Base-by-base conservation (phyloP, 2,888 invertebrate genomes). In the Drosophila recens region DNA sequence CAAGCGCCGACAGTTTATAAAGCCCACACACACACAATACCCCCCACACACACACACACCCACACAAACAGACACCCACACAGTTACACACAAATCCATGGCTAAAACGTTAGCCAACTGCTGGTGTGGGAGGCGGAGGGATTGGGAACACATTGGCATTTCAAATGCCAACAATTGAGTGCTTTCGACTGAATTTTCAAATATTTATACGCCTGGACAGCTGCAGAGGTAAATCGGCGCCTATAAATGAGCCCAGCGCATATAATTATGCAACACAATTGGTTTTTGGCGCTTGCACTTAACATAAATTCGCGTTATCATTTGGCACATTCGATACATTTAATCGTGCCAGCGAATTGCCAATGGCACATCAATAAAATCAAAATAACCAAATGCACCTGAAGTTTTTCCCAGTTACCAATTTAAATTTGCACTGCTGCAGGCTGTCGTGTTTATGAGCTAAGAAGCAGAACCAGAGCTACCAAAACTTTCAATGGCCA, bases 1-100 rank as follows among this genome's bases (percentile, higher is more conserved):
- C 81, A 73, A 82, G 73, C 67, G 75, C 69, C 83, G 70, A 75
- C 83, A 82, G 88, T 82, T 80, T 82, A 70, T 75, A 75, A 78
- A 70, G 59, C 72, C 51, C 64, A 30, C 42, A 17, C 43, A 46
- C 57, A 57, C 64, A 53, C 49, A 62, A 54, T 77, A 72, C 52
- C 33, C 56, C 51, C 53, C n/a, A n/a, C n/a, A n/a, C n/a, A n/a
- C n/a, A 54, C 45, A 48, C 38, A 48, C 33, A 59, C 13, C 33
- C 53, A 54, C 45, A 48, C 38, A 48, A 68, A 30, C 33, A 4
- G 5, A 46, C 61, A 48, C 43, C 48, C 53, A 48, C 36, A 42
- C 45, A 72, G 40, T 48, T 30, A 45, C 54, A 66, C 36, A 75
- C 66, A 75, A 68, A 68, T 58, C 51, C 62, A 62, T 33, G 36